Evolutionary conservation across 1,140 invertebrate species (phyloP).

Genomic region (Venturia canescens): DNA sequence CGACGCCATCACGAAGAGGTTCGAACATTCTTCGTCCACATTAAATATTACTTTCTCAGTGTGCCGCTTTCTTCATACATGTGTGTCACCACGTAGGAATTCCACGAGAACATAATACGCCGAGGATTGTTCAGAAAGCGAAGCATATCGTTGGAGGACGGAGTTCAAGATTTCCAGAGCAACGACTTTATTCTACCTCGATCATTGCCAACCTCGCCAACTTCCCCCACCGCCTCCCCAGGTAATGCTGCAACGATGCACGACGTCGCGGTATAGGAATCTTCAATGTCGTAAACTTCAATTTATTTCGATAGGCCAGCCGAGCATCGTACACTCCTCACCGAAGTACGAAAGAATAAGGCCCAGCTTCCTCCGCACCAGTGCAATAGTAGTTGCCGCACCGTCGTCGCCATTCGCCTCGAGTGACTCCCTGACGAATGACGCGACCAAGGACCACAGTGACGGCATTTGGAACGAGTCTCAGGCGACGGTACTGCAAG

Average conservation of each 20-base stretch:
- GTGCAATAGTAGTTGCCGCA: constrained; percentile 58
- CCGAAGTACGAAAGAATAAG: constrained; percentile 51
- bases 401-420: constrained; percentile 85
- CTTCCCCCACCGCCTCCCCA: constrained; percentile 68
- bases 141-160: constrained; percentile 82
- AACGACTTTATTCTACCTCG: constrained; percentile 71
- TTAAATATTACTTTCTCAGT: neutral
- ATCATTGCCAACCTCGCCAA: constrained; percentile 74
- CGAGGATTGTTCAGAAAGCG: constrained; percentile 84
- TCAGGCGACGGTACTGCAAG: constrained; percentile 88
- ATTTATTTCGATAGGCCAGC: constrained; percentile 15
- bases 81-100: constrained; percentile 78
- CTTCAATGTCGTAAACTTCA: neutral
- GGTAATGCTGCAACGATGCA: constrained; percentile 51
- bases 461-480: constrained; percentile 93
- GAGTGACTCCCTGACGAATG: constrained; percentile 87
- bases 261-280: neutral
- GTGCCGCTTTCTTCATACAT: neutral
- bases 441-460: constrained; percentile 87
- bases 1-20: constrained; percentile 71
- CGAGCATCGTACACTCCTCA: constrained; percentile 42
- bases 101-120: constrained; percentile 88
- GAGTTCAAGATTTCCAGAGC: constrained; percentile 69
- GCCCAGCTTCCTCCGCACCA: constrained; percentile 61
- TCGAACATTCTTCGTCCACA: constrained; percentile 40